phyloP scores from a whole-genome alignment of 2,888 invertebrate species.

The Antheraea assamensis region DNA sequence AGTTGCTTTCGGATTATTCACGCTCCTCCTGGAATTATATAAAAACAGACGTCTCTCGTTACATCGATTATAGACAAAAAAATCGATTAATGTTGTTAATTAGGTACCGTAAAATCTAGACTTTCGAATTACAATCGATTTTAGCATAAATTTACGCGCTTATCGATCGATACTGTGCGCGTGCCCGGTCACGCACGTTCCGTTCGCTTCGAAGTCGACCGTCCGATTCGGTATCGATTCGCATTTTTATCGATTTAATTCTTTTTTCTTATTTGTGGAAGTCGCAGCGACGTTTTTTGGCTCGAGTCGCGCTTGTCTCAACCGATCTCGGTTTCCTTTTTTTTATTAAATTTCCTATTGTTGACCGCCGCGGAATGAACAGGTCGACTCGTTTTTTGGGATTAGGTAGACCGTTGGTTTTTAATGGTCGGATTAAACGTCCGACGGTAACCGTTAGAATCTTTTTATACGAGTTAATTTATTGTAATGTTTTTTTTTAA shows the following conservation, averaged over 20 bases:
- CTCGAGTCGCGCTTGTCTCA: constrained; percentile 55
- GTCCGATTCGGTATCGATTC: constrained; percentile 64
- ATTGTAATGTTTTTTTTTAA: constrained; percentile 26
- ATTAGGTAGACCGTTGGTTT: constrained; percentile 59
- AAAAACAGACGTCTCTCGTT: constrained; percentile 3
- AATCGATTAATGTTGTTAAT: constrained; percentile 19
- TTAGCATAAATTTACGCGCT: constrained; percentile 60
- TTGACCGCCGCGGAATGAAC: constrained; percentile 48
- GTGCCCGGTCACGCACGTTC: constrained; percentile 73
- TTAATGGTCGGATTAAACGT: constrained; percentile 57
- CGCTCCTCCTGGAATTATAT: constrained; percentile 12
- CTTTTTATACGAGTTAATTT: constrained; percentile 43
- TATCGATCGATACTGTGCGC: constrained; percentile 58
- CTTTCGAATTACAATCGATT: constrained; percentile 52
- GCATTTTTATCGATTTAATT: constrained; percentile 51
- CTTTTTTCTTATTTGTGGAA: constrained; percentile 41
- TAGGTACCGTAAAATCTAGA: constrained; percentile 19
- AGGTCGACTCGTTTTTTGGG: constrained; percentile 53
- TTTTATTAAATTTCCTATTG: constrained; percentile 53
- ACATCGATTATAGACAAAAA: constrained; percentile 10
- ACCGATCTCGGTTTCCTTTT: constrained; percentile 53
- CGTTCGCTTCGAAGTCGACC: constrained; percentile 45
- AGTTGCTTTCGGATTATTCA: constrained; percentile 13
- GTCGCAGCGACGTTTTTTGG: constrained; percentile 60
- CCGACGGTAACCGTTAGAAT: constrained; percentile 46